These are phyloP conservation scores for Philereme transversata DNA, from an alignment of 2,888 invertebrate species.

Conservation along the genomic window DNA sequence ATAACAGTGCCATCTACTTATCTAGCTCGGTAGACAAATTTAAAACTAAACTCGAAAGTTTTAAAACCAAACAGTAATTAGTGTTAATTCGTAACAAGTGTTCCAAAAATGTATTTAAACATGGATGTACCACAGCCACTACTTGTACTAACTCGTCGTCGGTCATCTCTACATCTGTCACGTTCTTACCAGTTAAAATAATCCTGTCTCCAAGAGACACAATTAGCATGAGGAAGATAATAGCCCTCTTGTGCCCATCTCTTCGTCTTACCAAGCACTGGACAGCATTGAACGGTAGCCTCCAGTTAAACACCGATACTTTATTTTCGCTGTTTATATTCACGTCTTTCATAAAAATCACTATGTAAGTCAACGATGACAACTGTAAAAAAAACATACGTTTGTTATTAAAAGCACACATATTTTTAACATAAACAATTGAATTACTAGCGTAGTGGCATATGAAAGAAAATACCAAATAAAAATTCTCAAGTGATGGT, in stretches of 20 bases:
- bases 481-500: no score
- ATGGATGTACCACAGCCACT: no score
- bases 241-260: constrained; percentile 84
- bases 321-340: constrained; percentile 85
- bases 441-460: no score
- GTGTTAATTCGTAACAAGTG: no score
- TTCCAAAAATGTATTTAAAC: no score
- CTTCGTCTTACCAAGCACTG: constrained; percentile 86
- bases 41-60: no score
- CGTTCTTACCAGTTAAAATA: constrained; percentile 62
- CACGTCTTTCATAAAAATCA: constrained; percentile 86
- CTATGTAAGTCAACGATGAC: constrained; percentile 85
- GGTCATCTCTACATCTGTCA: not conserved
- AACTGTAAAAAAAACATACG: constrained; percentile 51
- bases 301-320: constrained; percentile 78
- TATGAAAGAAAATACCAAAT: no score
- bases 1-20: no score
- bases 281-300: constrained; percentile 70
- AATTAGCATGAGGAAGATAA: constrained; percentile 87
- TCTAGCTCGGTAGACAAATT: no score
- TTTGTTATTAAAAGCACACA: not conserved
- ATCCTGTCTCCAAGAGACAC: constrained; percentile 79
- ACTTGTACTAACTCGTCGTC: no score
- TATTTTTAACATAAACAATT: not conserved
- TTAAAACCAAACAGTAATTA: no score